Base-by-base conservation (phyloP, 1,140 invertebrate species). In the Drosophila pseudoobscura region DNA sequence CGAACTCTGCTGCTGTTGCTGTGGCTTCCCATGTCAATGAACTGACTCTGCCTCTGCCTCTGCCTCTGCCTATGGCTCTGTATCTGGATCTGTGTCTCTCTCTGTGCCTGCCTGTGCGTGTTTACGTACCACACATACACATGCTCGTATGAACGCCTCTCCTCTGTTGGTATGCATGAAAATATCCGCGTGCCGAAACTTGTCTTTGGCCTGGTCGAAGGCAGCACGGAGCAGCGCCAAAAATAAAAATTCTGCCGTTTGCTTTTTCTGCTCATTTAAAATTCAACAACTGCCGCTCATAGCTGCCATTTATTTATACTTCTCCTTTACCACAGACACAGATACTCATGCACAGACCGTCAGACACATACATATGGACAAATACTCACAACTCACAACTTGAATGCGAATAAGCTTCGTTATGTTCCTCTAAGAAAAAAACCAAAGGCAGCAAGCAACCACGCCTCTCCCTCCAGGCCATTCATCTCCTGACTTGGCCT, bases 251-350 rank as follows among this genome's bases (percentile, higher is more conserved):
- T 85, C 75, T 75, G 75, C 78, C 75, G 71, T 87, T 83, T 76
- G 83, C 70, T 88, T 78, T 69, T 78, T 78, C 77, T 71, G 83
- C 83, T 87, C 83, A 88, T 88, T 88, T 88, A 70, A 88, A 88
- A 88, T 88, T 88, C 83, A 88, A 88, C 83, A 88, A 88, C 83
- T 76, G 68, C 83, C 72, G 78, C 66, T 63, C 70, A 61, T 41
- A 65, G 61, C 57, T 78, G 73, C 80, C 65, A 84, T 78, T 80
- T 84, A 69, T 69, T 69, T 69, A 50, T 57, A 69, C 71, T 59
- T 71, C 46, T 71, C 20, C 11, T 43, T 22, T 15, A 20, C 1
- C 20, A 20, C 20, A 20, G 39, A 47, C 20, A 15, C 45, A 58
- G 64, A 50, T 39, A 45, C 63, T 45, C 59, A 44, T 65, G 68